Base-by-base conservation (phyloP, 2,113 vertebrate genomes). In the Neodontobutis hainanensis region DNA sequence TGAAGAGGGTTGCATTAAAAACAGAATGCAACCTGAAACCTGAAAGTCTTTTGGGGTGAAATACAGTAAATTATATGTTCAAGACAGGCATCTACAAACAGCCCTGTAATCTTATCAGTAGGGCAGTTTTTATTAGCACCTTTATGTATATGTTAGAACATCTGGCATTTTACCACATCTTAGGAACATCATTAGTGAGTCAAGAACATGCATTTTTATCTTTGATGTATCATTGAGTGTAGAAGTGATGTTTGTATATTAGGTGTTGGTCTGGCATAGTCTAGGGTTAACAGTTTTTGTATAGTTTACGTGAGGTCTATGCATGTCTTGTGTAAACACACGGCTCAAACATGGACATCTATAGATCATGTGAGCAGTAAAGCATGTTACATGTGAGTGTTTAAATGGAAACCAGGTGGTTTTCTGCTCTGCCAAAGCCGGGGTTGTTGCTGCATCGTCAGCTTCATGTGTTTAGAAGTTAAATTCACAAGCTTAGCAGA, bases 361-460 rank as follows among this genome's bases (percentile, higher is more conserved):
- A 52, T 34, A 19, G 52, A 49, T 48, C 47, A 44, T 46, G 51
- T 60, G 42, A 36, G 47, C 16, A 16, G n/a, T 36, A 52, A 56
- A 34, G 55, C 11, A 57, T 52, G 55, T 62, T 60, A 50, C 5
- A 34, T 73, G 73, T 48, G 52, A 36, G 51, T 38, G 61, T 52
- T 70, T 46, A 75, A 86, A 89, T 87, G 68, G 79, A 82, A 89
- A 86, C 87, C 90, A 91, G 86, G 78, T 86, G 88, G 64, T 74
- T 68, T 57, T 61, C 65, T 50, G 60, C 40, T 73, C 46, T 65
- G 57, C 73, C 65, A 42, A 50, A 50, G 16, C 51, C 7, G 70
- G 53, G 53, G 50, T 50, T 68, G 69, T 74, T 77, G 74, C 80
- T 90, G 85, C 84, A 64, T 8, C 55, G 80, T 88, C 88, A 91